Base-by-base conservation (phyloP, 2,797 vertebrate species). In the Intellagama lesueurii region DNA sequence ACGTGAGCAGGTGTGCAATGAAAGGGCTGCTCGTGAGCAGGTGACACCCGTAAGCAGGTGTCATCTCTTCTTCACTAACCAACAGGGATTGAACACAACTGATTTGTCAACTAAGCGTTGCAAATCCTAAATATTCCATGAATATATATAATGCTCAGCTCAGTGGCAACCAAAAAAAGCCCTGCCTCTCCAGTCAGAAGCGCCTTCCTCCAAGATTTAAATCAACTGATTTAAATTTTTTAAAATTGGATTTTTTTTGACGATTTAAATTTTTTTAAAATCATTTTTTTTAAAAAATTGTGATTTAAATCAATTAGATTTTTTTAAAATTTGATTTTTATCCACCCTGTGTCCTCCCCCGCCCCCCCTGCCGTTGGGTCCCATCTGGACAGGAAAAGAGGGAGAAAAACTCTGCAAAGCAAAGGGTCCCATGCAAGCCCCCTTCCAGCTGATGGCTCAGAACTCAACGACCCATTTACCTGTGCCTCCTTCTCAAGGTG, bases 401-500 rank as follows among this genome's bases (percentile, higher is more conserved):
- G 32, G 35, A 87, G 83, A 91, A 88, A 94, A 94, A 90, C 92
- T 0, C 8, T 44, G 92, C 83, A 89, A 93, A 94, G 89, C 90
- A 94, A 89, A 17, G 3, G 86, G n/a, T 90, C 88, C 94, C 85
- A 12, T 90, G 92, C 81, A 95, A 95, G 94, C 94, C 92, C 95
- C 91, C 92, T 85, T 81, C 95, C 97, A 94, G 86, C 91, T 94
- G 70, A 90, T 95, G 94, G 86, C 95, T 95, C 95, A 96, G 6
- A 88, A 91, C 14, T 56, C 9, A 56, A 56, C 14, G 52, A 11
- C 79, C 89, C 80, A 94, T 94, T 98, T 97, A 98, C 97, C 96
- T 98, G 98, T 91, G 98, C 97, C 82, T 97, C 96, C 95, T 98
- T 98, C 96, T 97, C 98, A 97, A 97, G 98, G 95, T 97, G 98